A percentile compares a stretch with the other conserved stretches of the same genome.
These are phyloP conservation scores for Mythimna ferrago DNA, from an alignment of 2,888 invertebrate genomes.

Conservation along the genomic window DNA sequence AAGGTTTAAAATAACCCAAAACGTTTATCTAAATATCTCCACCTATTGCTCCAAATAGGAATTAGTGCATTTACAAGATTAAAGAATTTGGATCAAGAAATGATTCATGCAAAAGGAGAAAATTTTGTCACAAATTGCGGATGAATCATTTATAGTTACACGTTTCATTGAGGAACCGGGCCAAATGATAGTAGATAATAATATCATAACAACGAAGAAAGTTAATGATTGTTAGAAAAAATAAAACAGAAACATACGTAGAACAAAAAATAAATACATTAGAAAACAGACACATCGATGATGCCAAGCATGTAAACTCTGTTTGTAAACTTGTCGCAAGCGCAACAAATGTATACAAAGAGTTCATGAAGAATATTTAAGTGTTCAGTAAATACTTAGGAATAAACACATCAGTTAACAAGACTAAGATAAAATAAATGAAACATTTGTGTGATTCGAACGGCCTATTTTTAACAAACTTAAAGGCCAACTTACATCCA, in stretches of 20 bases:
- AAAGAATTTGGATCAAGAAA: constrained; percentile 39
- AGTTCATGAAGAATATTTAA: constrained; percentile 7
- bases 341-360: constrained; percentile 27
- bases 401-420: background rate
- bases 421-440: constrained; percentile 1
- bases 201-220: constrained; percentile 45
- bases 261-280: constrained; percentile 29
- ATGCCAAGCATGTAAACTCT: constrained; percentile 40
- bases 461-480: constrained; percentile 25
- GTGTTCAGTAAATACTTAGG: constrained; percentile 14
- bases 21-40: constrained; percentile 13
- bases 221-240: constrained; percentile 36
- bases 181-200: constrained; percentile 32
- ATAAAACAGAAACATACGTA: constrained; percentile 22
- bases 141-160: constrained; percentile 59
- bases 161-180: constrained; percentile 30
- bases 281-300: constrained; percentile 46
- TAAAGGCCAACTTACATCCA: constrained; percentile 45
- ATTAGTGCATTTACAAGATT: constrained; percentile 13
- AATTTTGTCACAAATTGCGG: constrained; percentile 37
- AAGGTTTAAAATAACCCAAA: constrained; percentile 19
- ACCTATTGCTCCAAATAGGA: constrained; percentile 1
- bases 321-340: constrained; percentile 22
- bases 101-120: constrained; percentile 51
- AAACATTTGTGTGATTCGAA: constrained; percentile 3